Base-by-base conservation (phyloP, 2,888 invertebrate genomes). In the Cyclophora albipunctata region DNA sequence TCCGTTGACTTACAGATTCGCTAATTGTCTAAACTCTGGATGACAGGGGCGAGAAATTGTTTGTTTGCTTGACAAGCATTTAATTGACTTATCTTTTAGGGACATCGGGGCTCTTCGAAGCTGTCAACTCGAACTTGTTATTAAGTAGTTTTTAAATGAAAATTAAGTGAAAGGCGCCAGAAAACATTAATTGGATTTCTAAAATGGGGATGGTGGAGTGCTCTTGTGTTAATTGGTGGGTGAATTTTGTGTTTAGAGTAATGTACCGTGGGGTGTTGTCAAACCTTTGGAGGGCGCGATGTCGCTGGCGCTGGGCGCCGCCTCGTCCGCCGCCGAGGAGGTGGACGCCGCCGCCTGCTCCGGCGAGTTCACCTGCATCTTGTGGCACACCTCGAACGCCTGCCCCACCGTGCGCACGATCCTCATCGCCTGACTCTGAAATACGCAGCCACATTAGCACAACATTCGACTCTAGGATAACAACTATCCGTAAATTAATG, bases 361-460 rank as follows among this genome's bases (percentile, higher is more conserved):
- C 0, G 86, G 80, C 3, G 84, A 73, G 66, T 91, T 93, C 70
- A 92, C 90, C 72, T 95, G 94, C 86, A 96, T 91, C 90, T 98
- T 98, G 92, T 99, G 98, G 91, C 98, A 99, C 80, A 99, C 98
- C 89, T 99, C 99, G 88, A 99, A 99, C 41, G 99, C 99, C 89
- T 99, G 99, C 45, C 99, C 99, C 63, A 99, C 97, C 4, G 99
- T 99, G 71, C 98, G 93, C 55, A 99, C 99, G 66, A 99, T 96
- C 66, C 96, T 92, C 97, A 99, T 98, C 40, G 99, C 99, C 91
- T 99, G 98, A 84, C 95, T 97, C 98, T 98, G 92, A 7, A 56
- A 61, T 64, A 64, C 71, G 20, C 20, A 20, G 69, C 50, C 58
- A 34, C 48, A 49, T 35, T 48, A 37, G 48, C 46, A 44, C 51